Evolutionary conservation across 2,797 vertebrate species (phyloP).

Genomic region (Numenius phaeopus): DNA sequence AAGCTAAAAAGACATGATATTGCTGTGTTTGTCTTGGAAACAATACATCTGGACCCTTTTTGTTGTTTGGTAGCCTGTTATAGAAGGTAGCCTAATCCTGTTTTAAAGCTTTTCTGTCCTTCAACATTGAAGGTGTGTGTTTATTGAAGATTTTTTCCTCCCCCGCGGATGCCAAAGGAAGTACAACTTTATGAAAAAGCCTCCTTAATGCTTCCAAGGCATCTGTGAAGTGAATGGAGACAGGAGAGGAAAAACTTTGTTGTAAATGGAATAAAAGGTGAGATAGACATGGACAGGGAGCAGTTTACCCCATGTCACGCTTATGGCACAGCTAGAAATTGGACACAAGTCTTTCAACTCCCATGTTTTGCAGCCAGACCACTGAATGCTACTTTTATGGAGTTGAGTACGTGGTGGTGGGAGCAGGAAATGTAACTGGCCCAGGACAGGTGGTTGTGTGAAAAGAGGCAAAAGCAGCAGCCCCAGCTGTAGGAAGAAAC

Average conservation of each 20-base stretch:
- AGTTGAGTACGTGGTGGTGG: accelerated
- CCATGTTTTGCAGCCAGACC: not conserved
- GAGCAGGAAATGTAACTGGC: not conserved
- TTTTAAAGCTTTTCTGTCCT: not conserved
- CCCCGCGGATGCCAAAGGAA: not conserved
- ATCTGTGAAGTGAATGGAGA: not conserved
- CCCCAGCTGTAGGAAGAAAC: not conserved
- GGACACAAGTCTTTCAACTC: not conserved
- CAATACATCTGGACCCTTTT: not conserved
- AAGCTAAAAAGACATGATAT: not conserved
- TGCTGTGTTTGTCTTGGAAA: not conserved
- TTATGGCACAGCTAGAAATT: not conserved
- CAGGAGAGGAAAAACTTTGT: not conserved
- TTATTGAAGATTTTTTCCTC: not conserved
- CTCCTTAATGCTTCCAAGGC: not conserved
- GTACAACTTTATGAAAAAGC: not conserved
- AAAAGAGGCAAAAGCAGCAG: not conserved
- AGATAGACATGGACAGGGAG: not conserved
- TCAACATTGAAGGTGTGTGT: not conserved
- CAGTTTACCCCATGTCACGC: not conserved
- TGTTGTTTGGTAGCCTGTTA: not conserved
- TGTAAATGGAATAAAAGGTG: not conserved
- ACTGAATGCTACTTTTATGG: not conserved
- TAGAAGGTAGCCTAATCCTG: not conserved
- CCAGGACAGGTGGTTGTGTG: not conserved